Conservation (phyloP, 2,113 vertebrate species). For the Brachyhypopomus gauderio region DNA sequence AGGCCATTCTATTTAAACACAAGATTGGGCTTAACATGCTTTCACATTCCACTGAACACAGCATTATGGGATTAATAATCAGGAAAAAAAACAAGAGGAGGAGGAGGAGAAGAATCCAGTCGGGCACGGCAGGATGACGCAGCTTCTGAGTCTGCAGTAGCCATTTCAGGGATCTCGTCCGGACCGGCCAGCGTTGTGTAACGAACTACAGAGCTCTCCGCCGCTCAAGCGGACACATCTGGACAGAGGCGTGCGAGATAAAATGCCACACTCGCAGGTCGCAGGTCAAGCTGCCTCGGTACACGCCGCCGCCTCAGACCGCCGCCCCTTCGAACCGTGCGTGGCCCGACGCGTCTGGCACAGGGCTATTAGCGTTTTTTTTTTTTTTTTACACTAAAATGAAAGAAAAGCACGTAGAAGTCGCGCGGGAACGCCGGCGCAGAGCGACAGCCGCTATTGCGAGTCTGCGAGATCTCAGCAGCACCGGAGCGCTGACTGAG, state of each 20-base stretch:
- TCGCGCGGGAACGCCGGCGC: slow-evolving; percentile 29
- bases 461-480: slow-evolving; percentile 40
- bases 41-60: neutral
- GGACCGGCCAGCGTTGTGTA: neutral
- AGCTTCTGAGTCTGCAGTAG: slow-evolving; percentile 1
- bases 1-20: slow-evolving; percentile 2
- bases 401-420: neutral
- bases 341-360: neutral
- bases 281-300: neutral
- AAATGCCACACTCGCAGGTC: neutral
- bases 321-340: too few species aligned
- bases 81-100: neutral
- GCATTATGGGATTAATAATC: slow-evolving; percentile 19
- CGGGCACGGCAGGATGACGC: slow-evolving; percentile 1
- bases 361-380: neutral
- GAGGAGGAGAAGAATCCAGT: neutral
- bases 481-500: slow-evolving; percentile 25
- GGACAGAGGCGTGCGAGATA: slow-evolving; percentile 19
- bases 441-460: slow-evolving; percentile 43
- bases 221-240: slow-evolving; percentile 31
- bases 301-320: neutral
- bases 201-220: slow-evolving; percentile 15
- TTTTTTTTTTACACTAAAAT: too few species aligned
- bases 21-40: slow-evolving; percentile 18
- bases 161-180: slow-evolving; percentile 12